phyloP scores from a whole-genome alignment of 1,140 invertebrate species.

The Linepithema humile region DNA sequence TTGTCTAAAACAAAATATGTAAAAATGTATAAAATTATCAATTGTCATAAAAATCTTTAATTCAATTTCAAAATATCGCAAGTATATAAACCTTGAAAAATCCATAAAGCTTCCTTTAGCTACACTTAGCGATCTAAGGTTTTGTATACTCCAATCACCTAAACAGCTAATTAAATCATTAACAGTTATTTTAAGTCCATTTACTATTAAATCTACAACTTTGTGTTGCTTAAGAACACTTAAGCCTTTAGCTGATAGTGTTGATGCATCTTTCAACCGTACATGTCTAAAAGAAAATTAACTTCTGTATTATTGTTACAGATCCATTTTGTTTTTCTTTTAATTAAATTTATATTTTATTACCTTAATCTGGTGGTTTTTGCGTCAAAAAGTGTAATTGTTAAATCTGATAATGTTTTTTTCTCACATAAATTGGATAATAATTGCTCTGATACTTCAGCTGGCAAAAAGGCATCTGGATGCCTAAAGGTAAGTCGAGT shows the following conservation, averaged over 20 bases:
- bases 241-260: conserved; percentile 87
- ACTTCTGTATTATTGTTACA: conserved; percentile 11
- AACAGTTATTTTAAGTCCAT: conserved; percentile 87
- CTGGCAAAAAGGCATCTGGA: conserved; percentile 88
- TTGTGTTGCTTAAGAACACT: conserved; percentile 89
- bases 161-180: conserved; percentile 89
- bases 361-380: conserved; percentile 87
- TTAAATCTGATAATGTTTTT: conserved; percentile 87
- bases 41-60: background rate
- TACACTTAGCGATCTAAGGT: conserved; percentile 88
- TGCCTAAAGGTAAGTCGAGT: conserved; percentile 87
- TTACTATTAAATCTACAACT: conserved; percentile 87
- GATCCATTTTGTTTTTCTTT: conserved; percentile 6
- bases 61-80: no score
- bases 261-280: conserved; percentile 85
- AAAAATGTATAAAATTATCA: conserved; percentile 9
- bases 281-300: conserved; percentile 81
- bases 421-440: conserved; percentile 87
- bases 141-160: conserved; percentile 89
- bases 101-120: conserved; percentile 88
- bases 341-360: background rate
- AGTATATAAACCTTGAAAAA: conserved; percentile 83
- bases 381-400: conserved; percentile 88
- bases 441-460: conserved; percentile 88
- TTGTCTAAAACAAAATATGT: conserved; percentile 77